Evolutionary conservation across 2,888 invertebrate species (phyloP).

Genomic region (Lamproptera curius): DNA sequence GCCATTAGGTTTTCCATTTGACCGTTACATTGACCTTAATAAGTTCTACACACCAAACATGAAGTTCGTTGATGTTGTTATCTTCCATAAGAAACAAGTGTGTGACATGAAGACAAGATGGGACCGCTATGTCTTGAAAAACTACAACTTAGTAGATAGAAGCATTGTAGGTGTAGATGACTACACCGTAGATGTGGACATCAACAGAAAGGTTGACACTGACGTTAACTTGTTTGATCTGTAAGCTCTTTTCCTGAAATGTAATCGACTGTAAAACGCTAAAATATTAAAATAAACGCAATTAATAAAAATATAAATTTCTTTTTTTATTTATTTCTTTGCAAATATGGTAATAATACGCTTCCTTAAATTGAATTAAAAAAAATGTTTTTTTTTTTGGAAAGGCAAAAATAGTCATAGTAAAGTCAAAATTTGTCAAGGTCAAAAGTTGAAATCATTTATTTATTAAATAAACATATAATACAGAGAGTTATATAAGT

Average conservation of each 20-base stretch:
- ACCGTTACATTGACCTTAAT: conserved; percentile 79
- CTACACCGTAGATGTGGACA: conserved; percentile 49
- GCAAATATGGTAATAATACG: too few relatives aligned
- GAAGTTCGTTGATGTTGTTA: conserved; percentile 80
- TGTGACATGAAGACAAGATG: conserved; percentile 68
- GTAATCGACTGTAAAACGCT: too few relatives aligned
- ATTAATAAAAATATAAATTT: too few relatives aligned
- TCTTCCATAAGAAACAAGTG: conserved; percentile 79
- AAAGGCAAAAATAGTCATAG: too few relatives aligned
- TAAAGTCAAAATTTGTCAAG: too few relatives aligned
- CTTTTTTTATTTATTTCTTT: too few relatives aligned
- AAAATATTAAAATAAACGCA: too few relatives aligned
- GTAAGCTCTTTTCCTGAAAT: conserved; percentile 18
- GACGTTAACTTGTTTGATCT: conserved; percentile 30
- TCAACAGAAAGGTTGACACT: conserved; percentile 33
- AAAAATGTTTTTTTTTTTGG: too few relatives aligned
- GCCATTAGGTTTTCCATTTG: conserved; percentile 86
- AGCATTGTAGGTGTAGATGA: conserved; percentile 45
- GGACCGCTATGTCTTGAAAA: conserved; percentile 54
- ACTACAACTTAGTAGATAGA: conserved; percentile 48
- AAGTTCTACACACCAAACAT: conserved; percentile 83
- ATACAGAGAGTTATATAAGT: too few relatives aligned
- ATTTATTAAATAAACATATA: too few relatives aligned
- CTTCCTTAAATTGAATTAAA: too few relatives aligned
- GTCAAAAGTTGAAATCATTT: too few relatives aligned